A percentile compares a stretch with the other conserved stretches of the same genome.
Evolutionary conservation across 2,888 invertebrate genomes (phyloP).

Genomic region (Cheilosia soror): DNA sequence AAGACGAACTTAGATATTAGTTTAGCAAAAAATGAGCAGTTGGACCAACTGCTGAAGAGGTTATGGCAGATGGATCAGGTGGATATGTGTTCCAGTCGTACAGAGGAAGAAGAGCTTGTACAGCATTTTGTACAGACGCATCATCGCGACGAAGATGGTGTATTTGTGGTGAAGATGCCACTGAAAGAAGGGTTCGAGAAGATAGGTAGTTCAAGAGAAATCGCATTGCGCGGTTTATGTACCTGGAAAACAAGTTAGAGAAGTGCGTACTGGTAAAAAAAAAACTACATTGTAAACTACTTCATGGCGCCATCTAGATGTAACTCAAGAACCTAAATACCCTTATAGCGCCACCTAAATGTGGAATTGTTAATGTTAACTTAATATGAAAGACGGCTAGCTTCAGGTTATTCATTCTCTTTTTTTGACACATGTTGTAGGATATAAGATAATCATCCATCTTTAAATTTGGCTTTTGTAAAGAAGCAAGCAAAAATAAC

Average conservation of each 20-base stretch:
- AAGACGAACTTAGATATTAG: too few relatives aligned
- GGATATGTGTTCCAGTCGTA: not conserved
- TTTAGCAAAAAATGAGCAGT: not conserved
- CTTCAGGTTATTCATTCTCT: not conserved
- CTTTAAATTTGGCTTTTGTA: not conserved
- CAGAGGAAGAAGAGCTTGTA: constrained; percentile 30
- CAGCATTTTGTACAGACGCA: constrained; percentile 14
- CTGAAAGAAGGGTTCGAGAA: too few relatives aligned
- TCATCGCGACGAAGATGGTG: not conserved
- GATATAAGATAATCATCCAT: not conserved
- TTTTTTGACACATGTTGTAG: not conserved
- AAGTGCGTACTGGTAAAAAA: not conserved
- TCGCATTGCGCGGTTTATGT: too few relatives aligned
- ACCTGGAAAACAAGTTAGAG: too few relatives aligned
- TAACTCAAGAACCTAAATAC: too few relatives aligned
- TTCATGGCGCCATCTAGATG: not conserved
- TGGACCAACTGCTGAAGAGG: constrained; percentile 3
- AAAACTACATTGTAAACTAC: not conserved
- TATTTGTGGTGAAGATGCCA: constrained; percentile 23
- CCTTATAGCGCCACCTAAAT: too few relatives aligned
- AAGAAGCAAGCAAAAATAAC: too few relatives aligned
- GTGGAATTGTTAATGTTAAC: not conserved
- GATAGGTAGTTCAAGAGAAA: too few relatives aligned
- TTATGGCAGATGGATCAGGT: constrained; percentile 25
- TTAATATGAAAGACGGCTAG: not conserved